Evolutionary conservation across 2,888 invertebrate genomes (phyloP).

Genomic region (Tenthredo notha): DNA sequence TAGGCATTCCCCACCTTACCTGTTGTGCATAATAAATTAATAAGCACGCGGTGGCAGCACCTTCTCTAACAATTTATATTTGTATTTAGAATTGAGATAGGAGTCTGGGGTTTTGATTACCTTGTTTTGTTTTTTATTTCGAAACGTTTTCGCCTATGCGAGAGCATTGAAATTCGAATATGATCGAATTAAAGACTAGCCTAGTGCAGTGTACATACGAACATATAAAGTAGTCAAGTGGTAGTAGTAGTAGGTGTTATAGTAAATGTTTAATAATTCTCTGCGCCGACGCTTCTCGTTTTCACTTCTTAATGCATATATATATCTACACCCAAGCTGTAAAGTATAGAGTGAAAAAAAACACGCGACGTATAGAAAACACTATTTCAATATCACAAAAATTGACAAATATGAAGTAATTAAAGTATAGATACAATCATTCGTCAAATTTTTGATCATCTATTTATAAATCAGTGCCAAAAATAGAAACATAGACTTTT

Average conservation of each 20-base stretch:
- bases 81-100: too few species aligned
- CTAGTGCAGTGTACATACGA: too few species aligned
- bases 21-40: background rate
- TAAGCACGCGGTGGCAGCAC: conserved; percentile 45
- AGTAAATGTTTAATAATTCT: background rate
- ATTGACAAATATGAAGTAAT: background rate
- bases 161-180: too few species aligned
- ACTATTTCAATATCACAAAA: background rate
- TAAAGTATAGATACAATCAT: too few species aligned
- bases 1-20: background rate
- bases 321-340: background rate
- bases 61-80: background rate
- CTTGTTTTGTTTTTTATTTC: too few species aligned
- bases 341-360: background rate
- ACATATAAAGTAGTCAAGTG: background rate
- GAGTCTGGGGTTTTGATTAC: too few species aligned
- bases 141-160: too few species aligned
- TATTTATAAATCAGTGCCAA: too few species aligned
- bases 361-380: background rate
- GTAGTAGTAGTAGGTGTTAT: background rate
- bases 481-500: too few species aligned
- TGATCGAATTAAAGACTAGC: too few species aligned
- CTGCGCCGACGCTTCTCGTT: conserved; percentile 15
- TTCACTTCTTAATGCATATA: background rate
- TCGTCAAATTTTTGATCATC: too few species aligned